phyloP scores from a whole-genome alignment of 37 sponge, comb jelly and placozoan species.

The Oscarella lobularis region DNA sequence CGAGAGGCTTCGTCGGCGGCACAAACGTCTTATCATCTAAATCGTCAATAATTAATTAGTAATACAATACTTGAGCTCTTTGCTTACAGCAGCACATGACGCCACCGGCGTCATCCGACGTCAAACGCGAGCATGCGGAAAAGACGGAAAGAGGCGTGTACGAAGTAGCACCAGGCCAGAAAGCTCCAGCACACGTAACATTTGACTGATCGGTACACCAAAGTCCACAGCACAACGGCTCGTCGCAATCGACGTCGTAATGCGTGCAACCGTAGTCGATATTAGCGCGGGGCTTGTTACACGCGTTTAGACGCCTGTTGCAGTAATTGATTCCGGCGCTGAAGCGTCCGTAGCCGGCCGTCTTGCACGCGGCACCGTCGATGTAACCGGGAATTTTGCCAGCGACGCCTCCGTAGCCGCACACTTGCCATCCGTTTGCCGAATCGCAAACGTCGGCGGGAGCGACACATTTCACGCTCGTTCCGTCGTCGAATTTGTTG shows the following conservation, averaged over 20 bases:
- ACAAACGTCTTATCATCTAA: no score
- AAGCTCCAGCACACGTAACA: not conserved
- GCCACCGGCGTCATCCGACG: conserved; percentile 1
- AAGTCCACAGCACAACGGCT: conserved; percentile 2
- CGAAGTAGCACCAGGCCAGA: not conserved
- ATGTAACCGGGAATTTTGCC: not conserved
- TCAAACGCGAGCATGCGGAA: not conserved
- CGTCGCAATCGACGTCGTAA: not conserved
- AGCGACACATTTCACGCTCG: not conserved
- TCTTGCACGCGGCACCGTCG: not conserved
- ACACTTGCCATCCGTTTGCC: not conserved
- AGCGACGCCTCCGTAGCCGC: not conserved
- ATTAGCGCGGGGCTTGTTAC: not conserved
- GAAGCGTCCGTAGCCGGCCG: not conserved
- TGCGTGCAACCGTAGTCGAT: conserved; percentile 3
- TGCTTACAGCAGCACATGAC: conserved; percentile 10
- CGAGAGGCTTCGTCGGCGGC: not conserved
- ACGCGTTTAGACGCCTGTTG: not conserved
- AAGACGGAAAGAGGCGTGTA: not conserved
- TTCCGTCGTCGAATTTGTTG: not conserved
- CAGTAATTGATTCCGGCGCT: conserved; percentile 2
- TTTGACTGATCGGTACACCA: not conserved
- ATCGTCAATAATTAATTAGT: no score
- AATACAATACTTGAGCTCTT: not conserved
- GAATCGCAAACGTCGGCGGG: conserved; percentile 7